Base-by-base conservation (phyloP, 2,797 vertebrate species). In the Agapornis canus region DNA sequence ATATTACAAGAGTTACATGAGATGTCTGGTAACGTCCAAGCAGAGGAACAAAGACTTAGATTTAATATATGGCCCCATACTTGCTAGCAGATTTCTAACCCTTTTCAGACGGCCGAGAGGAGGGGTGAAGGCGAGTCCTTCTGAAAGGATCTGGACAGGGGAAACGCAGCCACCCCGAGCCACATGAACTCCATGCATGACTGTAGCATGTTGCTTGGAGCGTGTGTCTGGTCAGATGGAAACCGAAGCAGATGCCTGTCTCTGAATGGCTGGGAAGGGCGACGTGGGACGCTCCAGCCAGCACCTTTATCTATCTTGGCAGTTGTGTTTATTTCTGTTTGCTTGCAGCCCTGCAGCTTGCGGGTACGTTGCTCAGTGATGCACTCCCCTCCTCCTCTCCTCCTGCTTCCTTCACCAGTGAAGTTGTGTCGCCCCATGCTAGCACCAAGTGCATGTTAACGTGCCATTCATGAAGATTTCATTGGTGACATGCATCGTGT, bases 401-500 rank as follows among this genome's bases (percentile, higher is more conserved):
- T 14, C 70, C 86, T 3, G 45, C 93, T 92, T 75, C 82, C 82
- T 93, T 90, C 95, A 95, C 86, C 89, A 47, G 87, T 88, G 91
- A 95, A 87, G 85, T 95, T 86, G 83, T 93, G 86, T 97, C 59
- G 9, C 80, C 91, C 86, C 80, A 77, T 40, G 87, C 90, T 96
- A 97, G 89, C 79, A 65, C 94, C 47, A n/a, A 93, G 85, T 95
- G 96, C 96, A 97, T 95, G 95, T 95, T 95, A 94, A 94, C 17
- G 91, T 97, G 89, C 95, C 89, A 81, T 94, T 95, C 96, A 94
- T 10, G 56, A 93, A 96, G 95, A 96, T 95, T 96, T 95, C 97
- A 94, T 96, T 91, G 94, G 94, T 96, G 97, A 97, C 95, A 96
- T 96, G 94, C 97, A 94, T 97, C 78, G 94, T 97, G 95, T 98